A percentile compares a stretch with the other conserved stretches of the same genome.
phyloP scores from a whole-genome alignment of 2,797 vertebrate genomes.

The Scomberomorus guttatus region DNA sequence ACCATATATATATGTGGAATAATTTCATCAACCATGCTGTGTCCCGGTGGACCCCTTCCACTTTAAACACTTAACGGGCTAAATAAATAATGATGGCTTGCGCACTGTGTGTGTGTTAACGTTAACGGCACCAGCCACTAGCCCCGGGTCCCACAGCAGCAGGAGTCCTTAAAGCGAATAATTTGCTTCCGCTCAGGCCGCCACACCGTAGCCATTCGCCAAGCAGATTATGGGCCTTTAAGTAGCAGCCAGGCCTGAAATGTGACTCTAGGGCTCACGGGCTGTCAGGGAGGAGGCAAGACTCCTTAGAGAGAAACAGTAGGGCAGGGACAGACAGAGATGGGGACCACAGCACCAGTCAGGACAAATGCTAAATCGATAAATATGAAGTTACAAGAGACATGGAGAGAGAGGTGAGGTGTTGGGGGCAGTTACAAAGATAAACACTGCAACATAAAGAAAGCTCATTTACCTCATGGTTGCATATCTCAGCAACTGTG shows the following conservation, averaged over 20 bases:
- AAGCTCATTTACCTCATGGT: neutral
- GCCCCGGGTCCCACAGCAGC: conserved; percentile 89
- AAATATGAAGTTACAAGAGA: conserved; percentile 29
- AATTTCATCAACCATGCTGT: conserved; percentile 84
- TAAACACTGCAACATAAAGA: neutral
- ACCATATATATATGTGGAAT: conserved; percentile 67
- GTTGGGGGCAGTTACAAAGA: neutral
- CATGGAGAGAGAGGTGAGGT: conserved; percentile 10
- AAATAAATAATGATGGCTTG: conserved; percentile 93
- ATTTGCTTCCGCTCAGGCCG: conserved; percentile 88
- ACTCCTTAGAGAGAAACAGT: conserved; percentile 58
- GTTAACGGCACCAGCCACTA: conserved; percentile 82
- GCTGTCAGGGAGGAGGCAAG: conserved; percentile 76
- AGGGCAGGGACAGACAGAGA: conserved; percentile 34
- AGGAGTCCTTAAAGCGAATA: conserved; percentile 91
- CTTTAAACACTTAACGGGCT: conserved; percentile 92
- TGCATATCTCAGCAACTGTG: neutral
- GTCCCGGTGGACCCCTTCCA: conserved; percentile 84
- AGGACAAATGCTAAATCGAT: conserved; percentile 29
- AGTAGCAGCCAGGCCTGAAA: conserved; percentile 91
- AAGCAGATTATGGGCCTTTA: conserved; percentile 92
- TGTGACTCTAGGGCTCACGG: conserved; percentile 85
- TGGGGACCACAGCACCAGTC: conserved; percentile 13
- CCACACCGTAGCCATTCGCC: conserved; percentile 86
- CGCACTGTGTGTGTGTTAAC: conserved; percentile 61